Base-by-base conservation (phyloP, 2,888 invertebrate species). In the Aproaerema taeniolella region DNA sequence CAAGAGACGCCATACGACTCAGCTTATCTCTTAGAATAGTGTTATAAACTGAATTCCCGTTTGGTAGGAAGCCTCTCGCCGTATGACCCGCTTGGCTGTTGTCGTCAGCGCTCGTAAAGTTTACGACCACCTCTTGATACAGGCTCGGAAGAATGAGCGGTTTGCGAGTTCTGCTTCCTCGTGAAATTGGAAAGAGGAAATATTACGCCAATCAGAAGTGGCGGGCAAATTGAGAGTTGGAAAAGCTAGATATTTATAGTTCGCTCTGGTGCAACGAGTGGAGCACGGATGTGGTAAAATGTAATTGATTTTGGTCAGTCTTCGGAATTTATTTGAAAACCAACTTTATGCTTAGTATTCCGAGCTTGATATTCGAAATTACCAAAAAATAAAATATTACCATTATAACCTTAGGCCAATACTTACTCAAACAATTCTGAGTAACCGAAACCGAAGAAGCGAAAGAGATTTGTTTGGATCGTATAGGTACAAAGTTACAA, bases 21-120 rank as follows among this genome's bases (percentile, higher is more conserved):
- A 48, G 52, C 57, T 60, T 60, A 62, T 58, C 60, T 53, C 42
- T 39, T 42, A 47, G 53, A 51, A 58, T 60, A 61, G 55, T 62
- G 61, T 54, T 65, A 56, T 63, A 62, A 67, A 67, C 57, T 54
- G 52, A 61, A 62, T 60, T 58, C 55, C 55, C 57, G 55, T 62
- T 61, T 50, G 45, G 47, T 49, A 46, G n/a, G n/a, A n/a, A n/a
- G n/a, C n/a, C 49, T 43, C 45, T 43, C 47, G 50, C 47, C 52
- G 49, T 61, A 63, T 60, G 67, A 68, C 67, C 65, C 61, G 41
- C 39, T 43, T 42, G 47, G 39, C 46, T 49, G 56, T 40, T 59
- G 61, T 56, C 60, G 58, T 56, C 49, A 52, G 41, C 43, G 52
- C 54, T 63, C 70, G 61, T 72, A 72, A 72, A 72, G 38, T 72